Conservation (phyloP, 2,888 invertebrate genomes). For the Junonia oenone region DNA sequence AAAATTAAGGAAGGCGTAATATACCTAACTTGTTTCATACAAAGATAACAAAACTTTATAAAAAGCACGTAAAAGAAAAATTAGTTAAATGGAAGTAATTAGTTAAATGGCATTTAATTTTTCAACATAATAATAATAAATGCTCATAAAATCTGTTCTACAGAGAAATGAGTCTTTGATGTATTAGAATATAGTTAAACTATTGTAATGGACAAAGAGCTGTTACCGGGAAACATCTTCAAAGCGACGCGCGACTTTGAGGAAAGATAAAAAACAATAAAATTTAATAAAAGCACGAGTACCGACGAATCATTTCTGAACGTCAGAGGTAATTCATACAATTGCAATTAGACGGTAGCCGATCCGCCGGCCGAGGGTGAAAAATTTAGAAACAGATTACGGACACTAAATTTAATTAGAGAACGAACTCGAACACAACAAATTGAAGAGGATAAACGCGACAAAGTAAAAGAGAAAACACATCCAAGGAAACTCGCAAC, state of each 20-base stretch:
- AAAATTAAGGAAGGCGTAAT: neutral
- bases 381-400: constrained; percentile 68
- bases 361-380: constrained; percentile 41
- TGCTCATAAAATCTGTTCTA: too few relatives aligned
- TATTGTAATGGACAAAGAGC: constrained; percentile 8
- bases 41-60: too few relatives aligned
- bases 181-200: constrained; percentile 7
- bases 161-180: neutral
- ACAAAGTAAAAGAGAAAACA: constrained; percentile 79
- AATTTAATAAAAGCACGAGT: constrained; percentile 48
- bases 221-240: constrained; percentile 24
- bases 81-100: too few relatives aligned
- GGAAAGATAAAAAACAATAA: constrained; percentile 52
- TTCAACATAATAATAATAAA: too few relatives aligned
- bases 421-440: constrained; percentile 76
- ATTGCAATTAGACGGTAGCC: constrained; percentile 72
- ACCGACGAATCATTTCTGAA: constrained; percentile 42
- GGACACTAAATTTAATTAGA: constrained; percentile 78
- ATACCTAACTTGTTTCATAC: neutral
- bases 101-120: too few relatives aligned
- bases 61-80: too few relatives aligned
- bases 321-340: constrained; percentile 70
- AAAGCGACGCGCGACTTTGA: constrained; percentile 23
- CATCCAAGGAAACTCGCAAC: constrained; percentile 77
- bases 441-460: constrained; percentile 78